Conservation (phyloP, 92 coral and sea anemone species). For the Parazoanthus atlanticus region DNA sequence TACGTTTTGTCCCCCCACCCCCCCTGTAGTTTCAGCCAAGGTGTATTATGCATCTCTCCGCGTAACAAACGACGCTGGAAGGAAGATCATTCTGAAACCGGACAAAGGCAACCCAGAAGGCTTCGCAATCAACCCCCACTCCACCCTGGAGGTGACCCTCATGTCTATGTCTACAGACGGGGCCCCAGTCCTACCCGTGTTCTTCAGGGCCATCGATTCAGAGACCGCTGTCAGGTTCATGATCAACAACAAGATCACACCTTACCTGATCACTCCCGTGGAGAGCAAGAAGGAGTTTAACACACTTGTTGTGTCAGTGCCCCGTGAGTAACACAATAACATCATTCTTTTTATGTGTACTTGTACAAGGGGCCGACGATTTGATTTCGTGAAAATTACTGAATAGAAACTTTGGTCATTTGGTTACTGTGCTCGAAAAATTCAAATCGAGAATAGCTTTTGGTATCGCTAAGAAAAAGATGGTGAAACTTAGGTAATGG, state of each 20-base stretch:
- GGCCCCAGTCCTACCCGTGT: conserved; percentile 81
- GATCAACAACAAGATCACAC: conserved; percentile 81
- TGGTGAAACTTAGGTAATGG: too few species aligned
- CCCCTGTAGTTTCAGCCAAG: conserved; percentile 86
- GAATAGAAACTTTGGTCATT: too few species aligned
- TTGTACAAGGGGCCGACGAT: too few species aligned
- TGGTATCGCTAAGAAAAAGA: too few species aligned
- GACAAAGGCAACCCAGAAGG: conserved; percentile 91
- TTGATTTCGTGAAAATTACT: too few species aligned
- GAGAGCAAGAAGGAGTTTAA: conserved; percentile 85
- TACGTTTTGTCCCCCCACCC: not conserved
- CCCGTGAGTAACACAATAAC: conserved; percentile 65
- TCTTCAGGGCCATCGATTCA: conserved; percentile 82
- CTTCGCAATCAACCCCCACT: conserved; percentile 77
- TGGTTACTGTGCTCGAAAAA: too few species aligned
- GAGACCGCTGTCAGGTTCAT: conserved; percentile 71
- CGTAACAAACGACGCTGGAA: conserved; percentile 95
- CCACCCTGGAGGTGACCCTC: conserved; percentile 89
- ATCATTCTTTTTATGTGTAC: too few species aligned
- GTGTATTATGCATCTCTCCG: conserved; percentile 92
- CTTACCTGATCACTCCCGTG: conserved; percentile 78
- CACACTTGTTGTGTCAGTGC: conserved; percentile 76
- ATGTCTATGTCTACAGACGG: conserved; percentile 99
- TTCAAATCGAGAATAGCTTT: too few species aligned
- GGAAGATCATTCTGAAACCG: conserved; percentile 81